A percentile compares a stretch with the other conserved stretches of the same genome.
phyloP scores from a whole-genome alignment of 2,113 vertebrate species.

The Mormyrus lacerda region DNA sequence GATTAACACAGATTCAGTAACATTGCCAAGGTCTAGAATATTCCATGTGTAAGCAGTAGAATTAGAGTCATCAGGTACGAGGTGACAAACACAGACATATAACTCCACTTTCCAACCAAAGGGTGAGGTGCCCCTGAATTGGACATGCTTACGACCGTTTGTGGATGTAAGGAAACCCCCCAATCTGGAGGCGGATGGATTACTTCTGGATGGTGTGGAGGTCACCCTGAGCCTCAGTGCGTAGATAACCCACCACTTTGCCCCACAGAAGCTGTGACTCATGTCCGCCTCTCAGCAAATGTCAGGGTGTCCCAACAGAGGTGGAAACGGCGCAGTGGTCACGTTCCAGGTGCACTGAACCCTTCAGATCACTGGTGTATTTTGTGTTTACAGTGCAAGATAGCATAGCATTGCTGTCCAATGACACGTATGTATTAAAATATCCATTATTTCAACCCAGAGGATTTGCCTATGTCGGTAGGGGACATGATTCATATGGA shows the following conservation, averaged over 20 bases:
- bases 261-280: background rate
- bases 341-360: background rate
- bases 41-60: background rate
- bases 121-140: background rate
- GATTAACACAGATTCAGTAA: background rate
- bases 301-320: conserved; percentile 2
- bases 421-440: background rate
- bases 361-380: background rate
- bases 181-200: background rate
- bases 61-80: background rate
- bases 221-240: background rate
- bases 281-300: background rate
- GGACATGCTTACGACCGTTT: background rate
- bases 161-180: background rate
- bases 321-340: background rate
- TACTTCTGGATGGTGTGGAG: background rate
- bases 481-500: too few relatives aligned
- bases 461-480: too few relatives aligned
- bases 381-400: background rate
- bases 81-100: background rate
- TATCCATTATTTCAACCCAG: background rate
- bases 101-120: background rate
- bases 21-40: conserved; percentile 4
- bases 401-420: background rate
- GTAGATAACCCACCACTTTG: background rate